Base-by-base conservation (phyloP, 2,113 vertebrate species). In the Paramisgurnus dabryanus region DNA sequence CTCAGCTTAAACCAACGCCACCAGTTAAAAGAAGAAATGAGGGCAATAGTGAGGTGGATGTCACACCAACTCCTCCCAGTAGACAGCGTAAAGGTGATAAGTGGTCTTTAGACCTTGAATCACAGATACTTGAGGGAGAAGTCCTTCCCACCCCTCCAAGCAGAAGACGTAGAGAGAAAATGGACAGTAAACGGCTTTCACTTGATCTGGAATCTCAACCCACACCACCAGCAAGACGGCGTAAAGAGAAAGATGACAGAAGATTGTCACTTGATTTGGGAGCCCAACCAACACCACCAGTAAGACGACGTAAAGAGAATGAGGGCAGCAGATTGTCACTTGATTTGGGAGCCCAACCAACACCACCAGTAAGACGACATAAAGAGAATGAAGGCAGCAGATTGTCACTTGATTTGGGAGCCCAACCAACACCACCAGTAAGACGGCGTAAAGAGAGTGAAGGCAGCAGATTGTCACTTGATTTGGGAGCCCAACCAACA, bases 71-170 rank as follows among this genome's bases (percentile, higher is more conserved):
- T 43, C 79, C 79, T 60, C 79, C 79, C n/a, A 58, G 50, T 40
- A 81, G 79, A 57, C 70, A 15, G 40, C 15, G 43, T 13, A 81
- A 75, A 49, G 22, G 9, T 18, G 75, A 77, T 22, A 50, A 3
- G 11, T 53, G 40, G 17, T 66, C 63, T 22, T 40, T 66, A 53
- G 41, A 76, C 40, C 15, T 45, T 69, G 76, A 79, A 50, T 61
- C 18, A 5, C 63, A 67, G 5, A 27, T 57, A 34, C 65, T 61
- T 58, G 27, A 55, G 10, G 22, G 18, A 41, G 84, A 71, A 4
- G 17, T 75, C 60, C 22, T 76, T 49, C 55, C 79, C 45, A 79
- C 82, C 41, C 79, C 79, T 45, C 79, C 76, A 45, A 76, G 53
- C 64, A 68, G 60, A 79, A 78, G 70, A 34, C 70, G 55, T 50